phyloP scores from a whole-genome alignment of 2,888 invertebrate genomes.

The Apamea crenata region DNA sequence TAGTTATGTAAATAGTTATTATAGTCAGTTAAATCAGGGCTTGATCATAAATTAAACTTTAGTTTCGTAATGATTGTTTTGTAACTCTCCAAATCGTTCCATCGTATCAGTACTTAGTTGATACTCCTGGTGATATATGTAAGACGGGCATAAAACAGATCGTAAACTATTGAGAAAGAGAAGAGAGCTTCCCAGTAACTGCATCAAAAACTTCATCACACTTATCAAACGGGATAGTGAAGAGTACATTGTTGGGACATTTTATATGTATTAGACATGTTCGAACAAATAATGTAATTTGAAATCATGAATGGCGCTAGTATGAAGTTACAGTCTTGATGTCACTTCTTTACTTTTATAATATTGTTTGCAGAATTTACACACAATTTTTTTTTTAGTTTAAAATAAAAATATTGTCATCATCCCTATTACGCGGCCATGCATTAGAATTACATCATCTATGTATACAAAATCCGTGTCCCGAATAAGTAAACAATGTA shows the following conservation, averaged over 20 bases:
- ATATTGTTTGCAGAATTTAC: neutral
- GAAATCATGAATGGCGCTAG: neutral
- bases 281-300: neutral
- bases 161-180: neutral
- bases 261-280: neutral
- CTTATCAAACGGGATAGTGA: neutral
- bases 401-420: neutral
- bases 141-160: neutral
- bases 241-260: neutral
- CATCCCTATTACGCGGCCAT: neutral
- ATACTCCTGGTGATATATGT: no score
- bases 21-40: neutral
- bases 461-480: neutral
- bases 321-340: neutral
- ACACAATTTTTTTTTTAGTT: neutral
- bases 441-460: conserved; percentile 18
- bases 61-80: neutral
- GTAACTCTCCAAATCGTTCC: neutral
- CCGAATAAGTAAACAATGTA: conserved; percentile 37
- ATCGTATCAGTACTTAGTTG: neutral
- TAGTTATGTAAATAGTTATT: neutral
- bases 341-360: neutral
- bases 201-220: neutral
- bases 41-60: neutral
- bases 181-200: neutral